Conservation (phyloP, 64 coral and sea anemone genomes). For the Montipora sp. region DNA sequence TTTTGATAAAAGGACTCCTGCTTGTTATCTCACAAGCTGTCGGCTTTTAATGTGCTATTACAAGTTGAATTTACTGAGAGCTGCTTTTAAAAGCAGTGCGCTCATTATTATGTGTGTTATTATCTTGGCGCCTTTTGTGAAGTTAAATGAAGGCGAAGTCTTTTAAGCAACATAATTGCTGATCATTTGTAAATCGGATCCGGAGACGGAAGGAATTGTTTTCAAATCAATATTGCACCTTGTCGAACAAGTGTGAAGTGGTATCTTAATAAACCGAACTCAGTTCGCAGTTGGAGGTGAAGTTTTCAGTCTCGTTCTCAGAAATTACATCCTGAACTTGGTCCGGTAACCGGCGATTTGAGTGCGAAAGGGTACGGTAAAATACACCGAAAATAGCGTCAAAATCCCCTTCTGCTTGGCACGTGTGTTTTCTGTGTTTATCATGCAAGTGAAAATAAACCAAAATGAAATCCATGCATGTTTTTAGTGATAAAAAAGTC, state of each 20-base stretch:
- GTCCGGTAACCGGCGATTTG: too few relatives aligned
- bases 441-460: not conserved
- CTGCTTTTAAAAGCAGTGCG: conserved; percentile 37
- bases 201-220: conserved; percentile 41
- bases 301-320: not conserved
- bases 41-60: not conserved
- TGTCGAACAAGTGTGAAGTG: not conserved
- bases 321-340: conserved; percentile 17
- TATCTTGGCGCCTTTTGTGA: conserved; percentile 29
- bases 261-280: not conserved
- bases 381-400: not conserved
- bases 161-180: conserved; percentile 38
- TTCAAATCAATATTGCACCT: conserved; percentile 18
- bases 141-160: conserved; percentile 14
- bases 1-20: not conserved
- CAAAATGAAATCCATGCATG: not conserved
- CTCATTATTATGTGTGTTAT: conserved; percentile 33
- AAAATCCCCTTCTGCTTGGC: not conserved
- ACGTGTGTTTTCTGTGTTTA: too few relatives aligned
- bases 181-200: conserved; percentile 52
- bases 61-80: not conserved
- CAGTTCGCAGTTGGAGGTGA: not conserved
- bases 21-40: not conserved
- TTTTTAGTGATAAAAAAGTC: too few relatives aligned
- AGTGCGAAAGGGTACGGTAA: too few relatives aligned